Base-by-base conservation (phyloP, 1,140 invertebrate genomes). In the Bombus difficillimus region DNA sequence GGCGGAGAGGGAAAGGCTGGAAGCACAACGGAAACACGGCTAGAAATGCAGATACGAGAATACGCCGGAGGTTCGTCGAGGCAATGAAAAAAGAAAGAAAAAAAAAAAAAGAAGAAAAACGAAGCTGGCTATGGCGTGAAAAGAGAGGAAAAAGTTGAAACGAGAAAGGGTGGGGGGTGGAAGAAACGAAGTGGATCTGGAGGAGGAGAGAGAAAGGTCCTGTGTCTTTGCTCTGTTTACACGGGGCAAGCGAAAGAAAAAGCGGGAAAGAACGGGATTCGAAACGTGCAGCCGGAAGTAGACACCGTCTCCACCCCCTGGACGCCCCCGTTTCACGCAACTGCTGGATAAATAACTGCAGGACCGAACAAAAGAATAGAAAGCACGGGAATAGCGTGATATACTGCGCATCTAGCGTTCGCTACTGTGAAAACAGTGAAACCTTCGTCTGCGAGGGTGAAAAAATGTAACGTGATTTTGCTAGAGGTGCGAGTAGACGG, bases 21-120 rank as follows among this genome's bases (percentile, higher is more conserved):
- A 76, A 75, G 73, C 80, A 32, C n/a, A 84, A 85, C 87, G 88
- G 89, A 92, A 91, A 91, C 90, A 89, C 88, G 87, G 92, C 91
- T 93, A 92, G 88, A 93, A 93, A 93, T 94, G 91, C 88, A 92
- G 93, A 93, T 91, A 91, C 91, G 88, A 80, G 88, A 83, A 89
- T 87, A 73, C 79, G 62, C 88, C 89, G 86, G 85, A 89, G 89
- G 81, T 86, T 89, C 83, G 91, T 89, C 83, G 85, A 86, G 59
- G 39, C 69, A 37, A 76, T 37, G 39, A 75, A 78, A 90, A n/a
- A n/a, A n/a, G n/a, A n/a, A n/a, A n/a, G n/a, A 77, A 86, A 89
- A 87, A 77, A 90, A 86, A 89, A 86, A 77, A 90, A 80, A 87
- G 88, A 83, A 28, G 66, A 69, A 90, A 78, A 87, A 87, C 86